A percentile compares a stretch with the other conserved stretches of the same genome.
Evolutionary conservation across 2,888 invertebrate species (phyloP).

Genomic region (Oeneis ivallda): DNA sequence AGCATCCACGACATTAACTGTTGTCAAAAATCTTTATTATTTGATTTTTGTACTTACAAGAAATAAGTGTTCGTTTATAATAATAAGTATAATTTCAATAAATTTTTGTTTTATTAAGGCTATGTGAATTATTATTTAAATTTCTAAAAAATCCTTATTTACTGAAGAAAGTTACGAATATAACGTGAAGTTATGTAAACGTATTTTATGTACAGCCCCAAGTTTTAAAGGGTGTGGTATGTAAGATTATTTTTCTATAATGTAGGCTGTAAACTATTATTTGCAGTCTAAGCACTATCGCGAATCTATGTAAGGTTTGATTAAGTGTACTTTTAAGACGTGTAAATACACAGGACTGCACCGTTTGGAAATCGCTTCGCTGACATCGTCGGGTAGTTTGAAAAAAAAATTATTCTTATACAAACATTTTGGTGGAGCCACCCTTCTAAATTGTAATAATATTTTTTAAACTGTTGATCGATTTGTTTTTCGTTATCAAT

Average conservation of each 20-base stretch:
- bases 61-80: constrained; percentile 18
- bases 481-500: constrained; percentile 1
- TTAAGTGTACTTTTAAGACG: constrained; percentile 69
- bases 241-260: constrained; percentile 61
- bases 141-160: constrained; percentile 3
- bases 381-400: constrained; percentile 30
- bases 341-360: constrained; percentile 73
- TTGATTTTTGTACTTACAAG: constrained; percentile 19
- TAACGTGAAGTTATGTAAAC: neutral
- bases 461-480: constrained; percentile 8
- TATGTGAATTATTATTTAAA: constrained; percentile 13
- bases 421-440: constrained; percentile 31
- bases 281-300: constrained; percentile 66
- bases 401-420: constrained; percentile 32
- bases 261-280: constrained; percentile 58
- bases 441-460: constrained; percentile 21
- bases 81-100: constrained; percentile 21
- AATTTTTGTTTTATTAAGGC: constrained; percentile 15
- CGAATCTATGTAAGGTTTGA: constrained; percentile 65
- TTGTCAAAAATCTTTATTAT: neutral
- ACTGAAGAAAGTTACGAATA: neutral
- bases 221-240: constrained; percentile 44
- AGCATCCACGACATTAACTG: neutral
- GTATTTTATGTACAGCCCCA: constrained; percentile 21
- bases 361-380: constrained; percentile 36